These are phyloP conservation scores for Poecilia wingei DNA, from an alignment of 2,797 vertebrate species.

Conservation along the genomic window DNA sequence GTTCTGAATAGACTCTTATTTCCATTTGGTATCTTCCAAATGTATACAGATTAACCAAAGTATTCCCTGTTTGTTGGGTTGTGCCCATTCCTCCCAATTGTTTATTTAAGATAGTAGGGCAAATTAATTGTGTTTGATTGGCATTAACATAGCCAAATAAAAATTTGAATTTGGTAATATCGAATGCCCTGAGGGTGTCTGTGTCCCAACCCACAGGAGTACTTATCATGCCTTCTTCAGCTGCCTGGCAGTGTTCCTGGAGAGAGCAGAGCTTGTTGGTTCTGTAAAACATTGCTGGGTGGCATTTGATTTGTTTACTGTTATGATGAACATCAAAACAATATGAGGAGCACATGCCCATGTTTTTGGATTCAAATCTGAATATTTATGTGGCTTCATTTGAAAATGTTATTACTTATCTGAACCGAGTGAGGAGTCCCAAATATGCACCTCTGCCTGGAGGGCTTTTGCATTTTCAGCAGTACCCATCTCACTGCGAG, in stretches of 20 bases:
- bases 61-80: not conserved
- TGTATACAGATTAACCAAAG: conserved; percentile 24
- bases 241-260: conserved; percentile 68
- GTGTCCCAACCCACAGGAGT: conserved; percentile 75
- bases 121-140: conserved; percentile 75
- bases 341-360: conserved; percentile 15
- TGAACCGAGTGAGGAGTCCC: conserved; percentile 27
- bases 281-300: conserved; percentile 61
- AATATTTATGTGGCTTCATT: conserved; percentile 65
- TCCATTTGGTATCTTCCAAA: conserved; percentile 1
- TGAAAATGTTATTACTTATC: conserved; percentile 52
- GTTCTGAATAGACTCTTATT: not conserved
- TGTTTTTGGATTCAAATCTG: conserved; percentile 40
- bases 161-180: conserved; percentile 75
- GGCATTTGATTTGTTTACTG: conserved; percentile 65
- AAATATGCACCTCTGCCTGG: conserved; percentile 30
- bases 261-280: conserved; percentile 59
- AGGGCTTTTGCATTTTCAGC: conserved; percentile 30
- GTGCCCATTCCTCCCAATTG: conserved; percentile 39
- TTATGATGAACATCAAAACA: conserved; percentile 53
- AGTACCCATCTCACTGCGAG: conserved; percentile 25
- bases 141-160: conserved; percentile 77
- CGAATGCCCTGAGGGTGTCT: conserved; percentile 57
- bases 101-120: conserved; percentile 58
- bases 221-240: conserved; percentile 72